phyloP scores from a whole-genome alignment of 2,113 vertebrate genomes.

The Regulus satrapa region DNA sequence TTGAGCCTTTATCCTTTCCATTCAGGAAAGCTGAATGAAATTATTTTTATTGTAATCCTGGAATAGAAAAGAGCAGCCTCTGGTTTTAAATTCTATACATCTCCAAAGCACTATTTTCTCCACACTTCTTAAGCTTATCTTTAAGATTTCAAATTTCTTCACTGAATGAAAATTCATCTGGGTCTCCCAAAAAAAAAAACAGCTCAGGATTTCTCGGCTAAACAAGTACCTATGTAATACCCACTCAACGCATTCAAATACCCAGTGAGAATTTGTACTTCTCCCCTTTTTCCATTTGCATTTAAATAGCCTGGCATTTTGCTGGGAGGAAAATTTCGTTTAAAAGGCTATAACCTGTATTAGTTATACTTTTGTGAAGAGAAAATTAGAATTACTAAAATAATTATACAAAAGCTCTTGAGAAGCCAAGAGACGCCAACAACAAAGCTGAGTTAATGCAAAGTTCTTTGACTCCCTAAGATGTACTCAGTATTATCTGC shows the following conservation, averaged over 20 bases:
- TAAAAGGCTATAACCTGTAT: conserved; percentile 8
- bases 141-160: conserved; percentile 22
- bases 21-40: not conserved
- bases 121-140: conserved; percentile 4
- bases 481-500: conserved; percentile 43
- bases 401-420: conserved; percentile 16
- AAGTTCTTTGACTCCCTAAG: not conserved
- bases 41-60: not conserved
- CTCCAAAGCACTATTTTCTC: not conserved
- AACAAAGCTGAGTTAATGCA: not conserved
- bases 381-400: conserved; percentile 57
- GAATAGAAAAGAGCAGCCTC: not conserved
- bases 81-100: not conserved
- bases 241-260: not conserved
- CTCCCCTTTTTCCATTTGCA: conserved; percentile 33
- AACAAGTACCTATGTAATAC: conserved; percentile 28
- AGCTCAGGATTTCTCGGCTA: not conserved
- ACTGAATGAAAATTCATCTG: not conserved
- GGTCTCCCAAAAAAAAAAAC: not conserved
- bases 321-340: conserved; percentile 7
- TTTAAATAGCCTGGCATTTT: conserved; percentile 60
- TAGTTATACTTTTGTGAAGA: conserved; percentile 25
- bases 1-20: not conserved
- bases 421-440: conserved; percentile 23
- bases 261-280: not conserved